Base-by-base conservation (phyloP, 2,797 vertebrate species). In the Mustela erminea region DNA sequence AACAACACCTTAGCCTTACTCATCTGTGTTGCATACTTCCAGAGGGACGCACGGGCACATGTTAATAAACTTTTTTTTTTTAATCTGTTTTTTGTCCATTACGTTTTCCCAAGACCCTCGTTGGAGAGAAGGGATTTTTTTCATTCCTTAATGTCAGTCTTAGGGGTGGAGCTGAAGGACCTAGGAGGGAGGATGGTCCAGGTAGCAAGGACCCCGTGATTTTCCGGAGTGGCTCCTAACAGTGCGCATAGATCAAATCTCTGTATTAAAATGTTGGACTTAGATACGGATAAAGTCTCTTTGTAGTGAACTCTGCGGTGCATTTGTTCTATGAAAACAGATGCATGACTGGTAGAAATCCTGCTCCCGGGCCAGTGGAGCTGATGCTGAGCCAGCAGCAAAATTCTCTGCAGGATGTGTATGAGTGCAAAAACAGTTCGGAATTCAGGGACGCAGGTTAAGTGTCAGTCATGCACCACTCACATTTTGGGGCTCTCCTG, bases 391-490 rank as follows among this genome's bases (percentile, higher is more conserved):
- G 56, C 38, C 14, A 35, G 60, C n/a, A 74, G 17, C 54, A 41
- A 38, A 49, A 43, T 49, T 58, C 35, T 75, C 41, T 35, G 35
- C 43, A 77, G 56, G 25, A 8, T 13, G 2, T 38, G 5, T 7
- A 3, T 18, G 46, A 70, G 20, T 35, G 2, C 41, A 72, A 35
- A 75, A 62, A 25, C 1, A 6, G 25, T 25, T 74, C 14, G 38
- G 56, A 41, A 27, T 70, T 70, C 18, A 64, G n/a, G 3, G 14
- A 83, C 15, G 9, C 15, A 2, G 66, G 72, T 32, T 13, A 7
- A 7, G 38, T 5, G 15, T 38, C n/a, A 41, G 60, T 18, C 25
- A 2, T 0, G 4, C 29, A 9, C 25, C 35, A 6, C 1, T n/a
- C 1, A 10, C 62, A 9, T n/a, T 23, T 58, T 75, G 43, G 43